A percentile compares a stretch with the other conserved stretches of the same genome.
Evolutionary conservation across 2,113 vertebrate genomes (phyloP).

Genomic region (Actinemys pallida): DNA sequence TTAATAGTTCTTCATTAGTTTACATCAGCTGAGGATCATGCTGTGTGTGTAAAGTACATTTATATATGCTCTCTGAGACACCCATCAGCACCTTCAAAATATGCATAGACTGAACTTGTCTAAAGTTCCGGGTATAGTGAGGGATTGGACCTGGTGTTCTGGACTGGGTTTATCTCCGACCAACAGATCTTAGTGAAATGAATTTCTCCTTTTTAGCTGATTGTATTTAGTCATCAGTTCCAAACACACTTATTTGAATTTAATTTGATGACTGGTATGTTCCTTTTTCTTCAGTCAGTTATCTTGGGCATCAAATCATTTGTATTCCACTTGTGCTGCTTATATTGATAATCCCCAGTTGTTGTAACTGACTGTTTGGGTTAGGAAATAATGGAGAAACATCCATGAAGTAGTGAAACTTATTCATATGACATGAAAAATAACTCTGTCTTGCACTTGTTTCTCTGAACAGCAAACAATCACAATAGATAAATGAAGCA

Average conservation of each 20-base stretch:
- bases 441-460: neutral
- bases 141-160: neutral
- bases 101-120: neutral
- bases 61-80: neutral
- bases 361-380: neutral
- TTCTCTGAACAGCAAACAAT: neutral
- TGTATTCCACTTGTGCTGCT: neutral
- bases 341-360: neutral
- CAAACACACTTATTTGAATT: neutral
- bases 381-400: neutral
- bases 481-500: neutral
- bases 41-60: fast-evolving
- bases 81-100: neutral
- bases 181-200: neutral
- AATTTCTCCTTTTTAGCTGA: neutral
- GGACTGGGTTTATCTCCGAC: neutral
- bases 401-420: neutral
- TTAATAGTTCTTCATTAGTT: neutral
- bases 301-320: constrained; percentile 22
- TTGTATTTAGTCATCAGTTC: neutral
- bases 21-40: neutral
- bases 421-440: neutral
- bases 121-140: neutral
- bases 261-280: neutral
- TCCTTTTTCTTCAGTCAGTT: neutral